Evolutionary conservation across 2,797 vertebrate species (phyloP).

Genomic region (Onychomys torridus): DNA sequence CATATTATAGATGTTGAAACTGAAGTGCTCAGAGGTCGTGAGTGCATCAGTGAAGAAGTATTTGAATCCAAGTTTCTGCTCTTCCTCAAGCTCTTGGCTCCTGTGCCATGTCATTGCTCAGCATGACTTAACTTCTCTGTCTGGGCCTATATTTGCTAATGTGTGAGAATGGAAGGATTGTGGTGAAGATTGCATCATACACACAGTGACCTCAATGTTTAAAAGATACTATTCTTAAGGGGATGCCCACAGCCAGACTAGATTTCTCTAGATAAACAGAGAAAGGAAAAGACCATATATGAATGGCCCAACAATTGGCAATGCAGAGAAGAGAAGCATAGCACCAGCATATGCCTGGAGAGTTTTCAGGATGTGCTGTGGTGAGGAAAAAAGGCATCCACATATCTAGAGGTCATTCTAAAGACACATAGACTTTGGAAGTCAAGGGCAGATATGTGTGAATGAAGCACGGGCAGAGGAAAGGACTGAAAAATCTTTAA

Average conservation of each 20-base stretch:
- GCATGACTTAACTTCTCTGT: background rate
- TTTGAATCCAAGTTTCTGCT: background rate
- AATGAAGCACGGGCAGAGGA: background rate
- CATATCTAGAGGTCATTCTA: background rate
- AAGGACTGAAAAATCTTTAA: background rate
- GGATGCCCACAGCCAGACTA: background rate
- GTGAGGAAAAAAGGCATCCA: background rate
- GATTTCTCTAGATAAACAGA: constrained; percentile 17
- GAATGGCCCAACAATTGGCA: background rate
- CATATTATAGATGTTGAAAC: background rate
- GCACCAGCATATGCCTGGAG: background rate
- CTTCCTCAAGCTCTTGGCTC: background rate
- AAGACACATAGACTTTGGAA: constrained; percentile 31
- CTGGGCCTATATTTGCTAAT: background rate
- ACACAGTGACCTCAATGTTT: constrained; percentile 13
- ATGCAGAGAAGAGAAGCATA: background rate
- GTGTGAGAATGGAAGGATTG: background rate
- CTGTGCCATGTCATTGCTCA: background rate
- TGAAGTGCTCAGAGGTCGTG: background rate
- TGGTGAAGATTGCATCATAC: background rate
- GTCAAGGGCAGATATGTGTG: background rate
- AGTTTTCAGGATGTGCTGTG: background rate
- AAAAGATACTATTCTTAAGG: constrained; percentile 4
- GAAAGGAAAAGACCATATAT: background rate
- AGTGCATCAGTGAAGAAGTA: background rate